Conservation (phyloP, 2,888 invertebrate species). For the Mythimna pallens region DNA sequence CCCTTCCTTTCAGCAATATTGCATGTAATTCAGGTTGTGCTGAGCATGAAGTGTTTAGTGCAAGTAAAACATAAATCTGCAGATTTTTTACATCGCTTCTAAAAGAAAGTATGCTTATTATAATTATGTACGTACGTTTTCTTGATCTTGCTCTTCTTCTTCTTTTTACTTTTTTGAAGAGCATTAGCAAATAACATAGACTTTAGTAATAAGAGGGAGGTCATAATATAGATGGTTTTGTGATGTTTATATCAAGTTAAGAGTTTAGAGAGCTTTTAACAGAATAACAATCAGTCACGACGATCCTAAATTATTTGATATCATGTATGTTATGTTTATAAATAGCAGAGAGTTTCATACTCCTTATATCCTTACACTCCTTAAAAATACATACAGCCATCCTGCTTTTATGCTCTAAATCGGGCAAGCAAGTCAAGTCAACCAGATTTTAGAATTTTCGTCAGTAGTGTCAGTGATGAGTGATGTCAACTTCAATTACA, state of each 20-base stretch:
- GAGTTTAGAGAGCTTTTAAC: background rate
- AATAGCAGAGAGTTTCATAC: background rate
- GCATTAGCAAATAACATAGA: constrained; percentile 84
- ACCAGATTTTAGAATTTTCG: background rate
- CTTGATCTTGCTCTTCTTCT: constrained; percentile 75
- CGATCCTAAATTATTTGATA: background rate
- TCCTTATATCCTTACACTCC: constrained; percentile 3
- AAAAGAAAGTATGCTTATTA: background rate
- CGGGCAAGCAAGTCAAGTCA: background rate
- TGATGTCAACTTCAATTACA: no score
- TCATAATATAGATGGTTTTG: constrained; percentile 69
- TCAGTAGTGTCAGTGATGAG: background rate
- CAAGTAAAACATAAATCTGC: background rate
- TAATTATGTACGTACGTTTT: constrained; percentile 75
- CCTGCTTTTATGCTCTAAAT: constrained; percentile 11
- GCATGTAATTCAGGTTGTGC: background rate
- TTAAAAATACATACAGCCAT: background rate
- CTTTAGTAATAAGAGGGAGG: constrained; percentile 82
- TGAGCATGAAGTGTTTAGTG: background rate
- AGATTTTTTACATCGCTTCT: background rate
- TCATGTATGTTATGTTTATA: background rate
- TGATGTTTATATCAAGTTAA: background rate
- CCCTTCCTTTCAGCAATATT: background rate
- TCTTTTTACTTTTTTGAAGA: constrained; percentile 78
- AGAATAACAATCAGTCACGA: constrained; percentile 6